These are phyloP conservation scores for Drosophila carrolli DNA, from an alignment of 1,140 invertebrate genomes.

Conservation along the genomic window DNA sequence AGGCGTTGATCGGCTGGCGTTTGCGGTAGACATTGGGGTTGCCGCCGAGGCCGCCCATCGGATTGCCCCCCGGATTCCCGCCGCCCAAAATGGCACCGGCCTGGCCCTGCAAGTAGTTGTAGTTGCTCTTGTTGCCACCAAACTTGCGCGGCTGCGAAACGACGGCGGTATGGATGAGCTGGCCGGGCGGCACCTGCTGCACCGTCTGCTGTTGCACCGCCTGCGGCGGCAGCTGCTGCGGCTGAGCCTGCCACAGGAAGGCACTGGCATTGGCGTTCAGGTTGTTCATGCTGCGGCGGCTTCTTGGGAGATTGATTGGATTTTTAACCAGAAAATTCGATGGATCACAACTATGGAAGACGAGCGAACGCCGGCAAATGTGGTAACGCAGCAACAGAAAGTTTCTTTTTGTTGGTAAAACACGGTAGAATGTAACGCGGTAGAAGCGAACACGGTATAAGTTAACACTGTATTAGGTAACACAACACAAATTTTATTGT, in stretches of 20 bases:
- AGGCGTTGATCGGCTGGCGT: conserved; percentile 57
- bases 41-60: conserved; percentile 13
- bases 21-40: conserved; percentile 58
- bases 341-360: background rate
- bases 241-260: conserved; percentile 58
- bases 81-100: conserved; percentile 36
- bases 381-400: conserved; percentile 1
- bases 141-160: conserved; percentile 61
- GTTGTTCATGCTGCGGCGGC: conserved; percentile 54
- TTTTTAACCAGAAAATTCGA: background rate
- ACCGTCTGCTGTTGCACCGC: conserved; percentile 2
- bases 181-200: conserved; percentile 20
- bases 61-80: conserved; percentile 6
- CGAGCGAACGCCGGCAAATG: no score
- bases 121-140: conserved; percentile 62
- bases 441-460: conserved; percentile 14
- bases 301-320: background rate
- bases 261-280: conserved; percentile 54
- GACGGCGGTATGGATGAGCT: conserved; percentile 20
- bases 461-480: conserved; percentile 9
- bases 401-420: conserved; percentile 7
- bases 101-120: conserved; percentile 56
- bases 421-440: conserved; percentile 1
- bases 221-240: conserved; percentile 19
- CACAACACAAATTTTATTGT: conserved; percentile 18